phyloP scores from a whole-genome alignment of 2,797 vertebrate species.

The Enteromius paludinosus region DNA sequence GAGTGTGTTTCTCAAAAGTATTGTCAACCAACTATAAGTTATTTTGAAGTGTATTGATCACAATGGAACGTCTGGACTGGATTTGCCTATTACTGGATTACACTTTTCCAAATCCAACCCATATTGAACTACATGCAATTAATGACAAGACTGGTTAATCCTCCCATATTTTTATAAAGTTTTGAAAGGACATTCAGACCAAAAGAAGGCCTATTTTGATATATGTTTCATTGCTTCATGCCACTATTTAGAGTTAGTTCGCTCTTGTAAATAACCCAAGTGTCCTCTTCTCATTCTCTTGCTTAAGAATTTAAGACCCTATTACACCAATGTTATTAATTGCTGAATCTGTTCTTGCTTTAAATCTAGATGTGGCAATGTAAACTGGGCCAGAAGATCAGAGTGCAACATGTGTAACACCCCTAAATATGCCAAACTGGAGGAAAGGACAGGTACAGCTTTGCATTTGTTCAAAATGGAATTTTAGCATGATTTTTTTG shows the following conservation, averaged over 20 bases:
- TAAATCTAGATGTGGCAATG: constrained; percentile 90
- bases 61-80: neutral
- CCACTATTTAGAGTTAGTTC: neutral
- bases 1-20: neutral
- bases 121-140: neutral
- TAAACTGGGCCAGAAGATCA: constrained; percentile 97
- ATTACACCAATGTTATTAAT: neutral
- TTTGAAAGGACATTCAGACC: neutral
- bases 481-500: neutral
- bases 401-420: constrained; percentile 99
- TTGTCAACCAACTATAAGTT: neutral
- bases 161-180: no score
- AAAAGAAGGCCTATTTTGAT: neutral
- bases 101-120: neutral
- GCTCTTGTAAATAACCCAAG: constrained; percentile 5
- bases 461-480: neutral
- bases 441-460: constrained; percentile 93
- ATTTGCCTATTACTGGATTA: neutral
- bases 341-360: neutral
- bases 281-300: neutral
- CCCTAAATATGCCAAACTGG: constrained; percentile 96
- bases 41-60: neutral
- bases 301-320: neutral
- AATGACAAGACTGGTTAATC: neutral
- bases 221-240: neutral